A percentile compares a stretch with the other conserved stretches of the same genome.
phyloP scores from a whole-genome alignment of 2,797 vertebrate genomes.

The Gila robusta region DNA sequence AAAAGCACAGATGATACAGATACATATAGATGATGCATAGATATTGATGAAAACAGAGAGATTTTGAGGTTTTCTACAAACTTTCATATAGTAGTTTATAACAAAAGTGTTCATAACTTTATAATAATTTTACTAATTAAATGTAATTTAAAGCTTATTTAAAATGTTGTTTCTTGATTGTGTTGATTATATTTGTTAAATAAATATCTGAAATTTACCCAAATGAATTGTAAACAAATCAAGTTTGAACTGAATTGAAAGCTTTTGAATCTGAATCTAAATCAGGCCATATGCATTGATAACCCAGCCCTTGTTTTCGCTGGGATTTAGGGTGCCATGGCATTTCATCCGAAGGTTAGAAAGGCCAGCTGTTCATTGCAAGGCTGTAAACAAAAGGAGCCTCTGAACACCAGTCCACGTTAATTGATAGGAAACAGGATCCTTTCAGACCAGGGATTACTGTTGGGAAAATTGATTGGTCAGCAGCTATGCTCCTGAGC shows the following conservation, averaged over 20 bases:
- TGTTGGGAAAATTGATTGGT: slow-evolving; percentile 54
- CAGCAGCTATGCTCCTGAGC: slow-evolving; percentile 51
- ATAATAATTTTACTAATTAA: background rate
- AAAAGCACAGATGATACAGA: background rate
- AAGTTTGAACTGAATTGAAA: background rate
- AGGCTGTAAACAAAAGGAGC: slow-evolving; percentile 64
- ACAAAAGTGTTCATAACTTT: background rate
- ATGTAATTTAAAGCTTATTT: background rate
- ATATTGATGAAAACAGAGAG: background rate
- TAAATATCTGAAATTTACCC: too few species aligned
- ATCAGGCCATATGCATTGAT: background rate
- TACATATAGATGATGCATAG: background rate
- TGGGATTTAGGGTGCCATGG: slow-evolving; percentile 68
- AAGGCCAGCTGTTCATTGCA: slow-evolving; percentile 66
- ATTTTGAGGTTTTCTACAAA: background rate
- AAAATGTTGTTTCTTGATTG: background rate
- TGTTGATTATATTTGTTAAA: background rate
- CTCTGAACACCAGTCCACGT: slow-evolving; percentile 59
- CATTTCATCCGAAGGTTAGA: slow-evolving; percentile 69
- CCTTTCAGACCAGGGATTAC: slow-evolving; percentile 57
- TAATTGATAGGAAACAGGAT: slow-evolving; percentile 67
- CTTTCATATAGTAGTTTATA: background rate
- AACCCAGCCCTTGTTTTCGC: slow-evolving; percentile 31
- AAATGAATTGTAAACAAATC: background rate
- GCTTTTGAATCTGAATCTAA: background rate